phyloP scores from a whole-genome alignment of 2,797 vertebrate genomes.

The Cheracebus regulus region DNA sequence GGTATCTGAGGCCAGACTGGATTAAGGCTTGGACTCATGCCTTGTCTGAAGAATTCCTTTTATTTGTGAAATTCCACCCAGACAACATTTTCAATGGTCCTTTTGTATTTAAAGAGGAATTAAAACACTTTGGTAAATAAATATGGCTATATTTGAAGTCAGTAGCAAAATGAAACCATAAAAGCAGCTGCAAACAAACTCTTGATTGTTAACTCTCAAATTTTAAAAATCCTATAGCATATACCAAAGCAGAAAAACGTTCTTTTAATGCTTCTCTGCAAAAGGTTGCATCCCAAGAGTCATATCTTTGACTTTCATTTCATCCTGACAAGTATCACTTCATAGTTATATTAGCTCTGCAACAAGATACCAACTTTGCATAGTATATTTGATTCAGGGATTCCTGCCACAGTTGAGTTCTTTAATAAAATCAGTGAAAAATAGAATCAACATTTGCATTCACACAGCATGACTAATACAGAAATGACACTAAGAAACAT shows the following conservation, averaged over 20 bases:
- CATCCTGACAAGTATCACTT: background rate
- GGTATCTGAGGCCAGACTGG: slow-evolving; percentile 17
- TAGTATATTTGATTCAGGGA: background rate
- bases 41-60: slow-evolving; percentile 55
- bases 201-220: slow-evolving; percentile 39
- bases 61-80: slow-evolving; percentile 62
- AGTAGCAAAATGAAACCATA: slow-evolving; percentile 43
- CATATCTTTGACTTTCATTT: slow-evolving; percentile 3
- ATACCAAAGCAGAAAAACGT: background rate
- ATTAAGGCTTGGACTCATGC: slow-evolving; percentile 52
- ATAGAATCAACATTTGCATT: slow-evolving; percentile 40
- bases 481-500: slow-evolving; percentile 36
- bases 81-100: slow-evolving; percentile 52
- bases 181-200: slow-evolving; percentile 53
- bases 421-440: slow-evolving; percentile 58
- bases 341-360: background rate
- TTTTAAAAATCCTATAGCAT: background rate
- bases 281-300: background rate
- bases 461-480: background rate
- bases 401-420: background rate
- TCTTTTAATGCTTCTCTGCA: slow-evolving; percentile 17
- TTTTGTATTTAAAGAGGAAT: slow-evolving; percentile 67
- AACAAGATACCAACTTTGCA: slow-evolving; percentile 38
- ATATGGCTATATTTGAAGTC: slow-evolving; percentile 59
- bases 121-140: slow-evolving; percentile 65